Percentiles rank a stretch among this genome's conserved stretches.
Conservation (phyloP, 2,888 invertebrate genomes). For the Dexiosoma caninum region DNA sequence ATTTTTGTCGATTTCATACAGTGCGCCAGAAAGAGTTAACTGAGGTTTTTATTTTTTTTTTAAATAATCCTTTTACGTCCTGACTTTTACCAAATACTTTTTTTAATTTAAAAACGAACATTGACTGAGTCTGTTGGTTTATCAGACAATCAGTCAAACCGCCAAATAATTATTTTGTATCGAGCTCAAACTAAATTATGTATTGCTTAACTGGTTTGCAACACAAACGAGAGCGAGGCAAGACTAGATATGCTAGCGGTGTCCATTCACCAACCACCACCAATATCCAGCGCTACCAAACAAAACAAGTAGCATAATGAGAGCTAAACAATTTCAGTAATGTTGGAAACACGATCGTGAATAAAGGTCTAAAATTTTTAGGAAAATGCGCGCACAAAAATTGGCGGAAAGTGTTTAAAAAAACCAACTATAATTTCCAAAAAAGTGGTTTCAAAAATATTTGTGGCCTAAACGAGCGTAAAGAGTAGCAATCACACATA, state of each 20-base stretch:
- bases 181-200: slow-evolving; percentile 45
- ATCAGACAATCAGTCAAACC: not conserved
- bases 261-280: slow-evolving; percentile 36
- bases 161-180: not conserved
- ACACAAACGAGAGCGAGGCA: slow-evolving; percentile 1
- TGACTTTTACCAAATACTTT: not conserved
- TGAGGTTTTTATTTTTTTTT: not conserved
- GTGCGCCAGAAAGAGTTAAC: too few relatives aligned
- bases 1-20: too few relatives aligned
- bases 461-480: slow-evolving; percentile 27
- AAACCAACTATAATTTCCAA: slow-evolving; percentile 23
- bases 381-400: slow-evolving; percentile 11
- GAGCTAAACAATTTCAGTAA: slow-evolving; percentile 46
- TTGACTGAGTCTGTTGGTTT: not conserved
- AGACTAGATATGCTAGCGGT: not conserved
- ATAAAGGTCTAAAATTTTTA: slow-evolving; percentile 33
- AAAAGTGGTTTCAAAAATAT: slow-evolving; percentile 48
- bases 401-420: slow-evolving; percentile 32
- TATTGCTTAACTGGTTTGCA: slow-evolving; percentile 45
- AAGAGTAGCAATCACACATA: slow-evolving; percentile 10
- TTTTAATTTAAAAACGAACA: not conserved
- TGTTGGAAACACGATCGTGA: slow-evolving; percentile 62
- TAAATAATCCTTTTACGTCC: not conserved
- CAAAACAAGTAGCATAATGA: slow-evolving; percentile 2
- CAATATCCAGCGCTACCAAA: too few relatives aligned